Evolutionary conservation across 2,113 vertebrate genomes (phyloP).

Genomic region (Syrrhaptes paradoxus): DNA sequence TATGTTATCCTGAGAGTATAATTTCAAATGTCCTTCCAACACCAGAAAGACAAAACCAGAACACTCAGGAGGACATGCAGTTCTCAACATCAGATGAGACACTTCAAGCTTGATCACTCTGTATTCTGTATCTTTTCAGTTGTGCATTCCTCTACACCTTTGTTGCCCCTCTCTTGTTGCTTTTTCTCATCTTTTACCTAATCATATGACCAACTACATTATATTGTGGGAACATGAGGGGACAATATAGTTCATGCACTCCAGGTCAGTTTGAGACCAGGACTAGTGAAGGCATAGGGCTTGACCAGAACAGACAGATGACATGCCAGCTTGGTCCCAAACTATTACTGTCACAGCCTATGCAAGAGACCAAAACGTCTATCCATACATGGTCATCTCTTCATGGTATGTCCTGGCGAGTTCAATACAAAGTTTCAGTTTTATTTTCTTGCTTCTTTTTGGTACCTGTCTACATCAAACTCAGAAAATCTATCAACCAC

Average conservation of each 20-base stretch:
- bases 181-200: neutral
- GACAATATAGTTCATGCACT: neutral
- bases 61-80: rapidly evolving
- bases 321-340: neutral
- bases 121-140: neutral
- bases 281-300: neutral
- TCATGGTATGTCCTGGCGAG: neutral
- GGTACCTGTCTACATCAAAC: neutral
- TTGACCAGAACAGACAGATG: neutral
- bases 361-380: rapidly evolving
- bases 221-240: neutral
- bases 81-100: neutral
- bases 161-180: neutral
- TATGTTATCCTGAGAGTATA: neutral
- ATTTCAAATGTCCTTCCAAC: neutral
- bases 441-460: neutral
- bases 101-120: neutral
- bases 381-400: neutral
- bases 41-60: neutral
- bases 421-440: neutral
- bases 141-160: neutral
- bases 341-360: neutral
- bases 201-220: neutral
- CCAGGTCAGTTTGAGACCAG: neutral
- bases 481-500: neutral